Evolutionary conservation across 2,113 vertebrate species (phyloP), one percentile per base, ranked within the genome.

Genomic region (Campylorhamphus procurvoides): DNA sequence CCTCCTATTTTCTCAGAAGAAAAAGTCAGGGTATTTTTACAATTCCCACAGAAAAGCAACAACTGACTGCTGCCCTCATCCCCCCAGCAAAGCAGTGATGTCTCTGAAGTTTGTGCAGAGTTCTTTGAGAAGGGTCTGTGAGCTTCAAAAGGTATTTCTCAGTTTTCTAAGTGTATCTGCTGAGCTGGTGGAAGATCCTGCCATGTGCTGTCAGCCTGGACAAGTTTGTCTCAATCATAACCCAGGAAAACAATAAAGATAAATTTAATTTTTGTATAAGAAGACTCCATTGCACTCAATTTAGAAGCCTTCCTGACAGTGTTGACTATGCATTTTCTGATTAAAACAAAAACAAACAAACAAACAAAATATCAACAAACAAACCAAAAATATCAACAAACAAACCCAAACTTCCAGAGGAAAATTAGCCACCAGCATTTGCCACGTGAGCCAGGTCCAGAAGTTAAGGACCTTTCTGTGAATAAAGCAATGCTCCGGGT

Each of bases 231-330:
- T 40, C 24, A 5, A 13, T 10, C 10, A 19, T 2, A 40, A 8
- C 10, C 46, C 72, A 37, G 28, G 16, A 77, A 76, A 62, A 8
- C 1, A 10, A 16, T 1, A 9, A 47, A 73, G 11, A 20, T 1
- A 1, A 17, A 5, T 49, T 55, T 3, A 5, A 39, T 50, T 50
- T 28, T 42, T 14, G 0, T 5, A 2, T 3, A 20, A 20, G 25
- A 0, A 2, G 25, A 37, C 9, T 27, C 53, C 39, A 3, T 10
- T 22, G 10, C 64, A 23, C 20, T 11, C 1, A 1, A 2, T 18
- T 56, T 2, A 20, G 18, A 47, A 56, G 0, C 39, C 59, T 69
- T 20, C 33, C 44, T 42, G 44, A 4, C 25, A 2, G 3, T 3
- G 14, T 1, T 35, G 18, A 42, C 39, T 1, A 1, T 1, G 12